Percentiles rank a stretch among this genome's conserved stretches.
These are phyloP conservation scores for Acleris laterana DNA, from an alignment of 2,888 invertebrate genomes.

Conservation along the genomic window DNA sequence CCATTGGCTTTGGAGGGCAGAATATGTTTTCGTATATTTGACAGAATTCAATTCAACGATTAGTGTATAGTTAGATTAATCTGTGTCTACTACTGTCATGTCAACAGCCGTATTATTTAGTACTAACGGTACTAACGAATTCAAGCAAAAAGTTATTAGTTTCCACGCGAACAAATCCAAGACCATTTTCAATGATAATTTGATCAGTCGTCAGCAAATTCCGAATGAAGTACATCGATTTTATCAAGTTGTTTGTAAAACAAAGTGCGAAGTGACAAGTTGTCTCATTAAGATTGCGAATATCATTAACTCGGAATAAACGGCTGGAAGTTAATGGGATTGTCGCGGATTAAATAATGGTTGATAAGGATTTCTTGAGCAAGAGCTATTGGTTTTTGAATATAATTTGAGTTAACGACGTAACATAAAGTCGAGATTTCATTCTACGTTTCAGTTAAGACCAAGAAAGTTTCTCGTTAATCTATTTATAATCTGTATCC, in stretches of 20 bases:
- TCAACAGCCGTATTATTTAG: too few species aligned
- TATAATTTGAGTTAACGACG: not conserved
- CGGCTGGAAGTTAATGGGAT: slow-evolving; percentile 20
- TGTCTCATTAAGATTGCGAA: slow-evolving; percentile 28
- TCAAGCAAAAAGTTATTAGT: not conserved
- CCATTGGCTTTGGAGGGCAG: too few species aligned
- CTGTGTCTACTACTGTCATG: too few species aligned
- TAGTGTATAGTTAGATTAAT: too few species aligned
- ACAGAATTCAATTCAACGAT: too few species aligned
- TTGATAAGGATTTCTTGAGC: slow-evolving; percentile 7
- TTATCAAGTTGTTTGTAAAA: slow-evolving; percentile 10
- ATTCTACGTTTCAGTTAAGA: too few species aligned
- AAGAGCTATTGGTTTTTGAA: not conserved
- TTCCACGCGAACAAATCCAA: not conserved
- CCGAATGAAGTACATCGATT: slow-evolving; percentile 15
- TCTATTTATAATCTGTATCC: too few species aligned
- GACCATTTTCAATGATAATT: slow-evolving; percentile 5
- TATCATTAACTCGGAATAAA: slow-evolving; percentile 25
- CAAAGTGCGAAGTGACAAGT: slow-evolving; percentile 26
- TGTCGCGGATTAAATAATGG: slow-evolving; percentile 14
- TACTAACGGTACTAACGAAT: too few species aligned
- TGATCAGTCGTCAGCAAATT: slow-evolving; percentile 5
- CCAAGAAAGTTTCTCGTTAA: too few species aligned
- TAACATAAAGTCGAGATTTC: too few species aligned
- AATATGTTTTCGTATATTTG: too few species aligned